A percentile compares a stretch with the other conserved stretches of the same genome.
These are phyloP conservation scores for Hyles lineata DNA, from an alignment of 2,888 invertebrate species.

Conservation along the genomic window DNA sequence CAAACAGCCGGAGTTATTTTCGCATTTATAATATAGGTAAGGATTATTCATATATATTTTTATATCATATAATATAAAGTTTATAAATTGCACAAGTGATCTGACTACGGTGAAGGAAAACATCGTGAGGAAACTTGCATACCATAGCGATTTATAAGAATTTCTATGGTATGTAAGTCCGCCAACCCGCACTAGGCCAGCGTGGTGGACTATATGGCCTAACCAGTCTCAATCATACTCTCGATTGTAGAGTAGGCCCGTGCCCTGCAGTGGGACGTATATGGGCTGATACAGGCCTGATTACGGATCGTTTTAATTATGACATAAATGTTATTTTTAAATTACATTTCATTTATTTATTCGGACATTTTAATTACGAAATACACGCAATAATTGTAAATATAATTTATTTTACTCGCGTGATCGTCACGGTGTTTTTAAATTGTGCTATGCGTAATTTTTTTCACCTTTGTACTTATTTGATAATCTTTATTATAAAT, in stretches of 20 bases:
- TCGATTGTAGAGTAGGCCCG: too few species aligned
- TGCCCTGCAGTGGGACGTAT: too few species aligned
- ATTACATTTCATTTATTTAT: not conserved
- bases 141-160: too few species aligned
- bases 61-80: not conserved
- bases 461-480: not conserved
- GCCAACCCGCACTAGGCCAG: too few species aligned
- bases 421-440: constrained; percentile 7
- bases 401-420: not conserved
- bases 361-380: not conserved
- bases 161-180: too few species aligned
- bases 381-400: not conserved
- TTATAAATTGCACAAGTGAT: not conserved
- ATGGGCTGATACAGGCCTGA: too few species aligned
- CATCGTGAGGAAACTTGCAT: too few species aligned
- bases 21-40: too few species aligned
- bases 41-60: too few species aligned
- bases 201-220: too few species aligned
- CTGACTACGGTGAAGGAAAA: not conserved
- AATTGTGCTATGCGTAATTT: not conserved
- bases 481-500: constrained; percentile 7
- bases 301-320: not conserved
- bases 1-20: too few species aligned
- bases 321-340: not conserved
- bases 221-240: too few species aligned